Evolutionary conservation across 2,888 invertebrate species (phyloP).

Genomic region (Hartigia nigra): DNA sequence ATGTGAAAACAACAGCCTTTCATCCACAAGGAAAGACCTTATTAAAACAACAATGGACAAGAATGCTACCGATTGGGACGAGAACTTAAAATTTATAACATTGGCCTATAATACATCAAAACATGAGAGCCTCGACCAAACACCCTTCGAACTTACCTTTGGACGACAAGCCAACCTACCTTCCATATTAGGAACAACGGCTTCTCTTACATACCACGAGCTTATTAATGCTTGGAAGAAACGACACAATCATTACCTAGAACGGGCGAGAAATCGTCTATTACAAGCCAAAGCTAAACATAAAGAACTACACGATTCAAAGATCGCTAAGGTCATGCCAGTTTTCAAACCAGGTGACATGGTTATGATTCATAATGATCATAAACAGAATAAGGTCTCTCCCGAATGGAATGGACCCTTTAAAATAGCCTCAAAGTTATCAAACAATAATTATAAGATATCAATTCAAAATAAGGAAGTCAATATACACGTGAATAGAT

Average conservation of each 20-base stretch:
- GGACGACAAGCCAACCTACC: constrained; percentile 3
- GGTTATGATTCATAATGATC: not conserved
- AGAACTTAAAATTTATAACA: constrained; percentile 15
- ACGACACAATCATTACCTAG: not conserved
- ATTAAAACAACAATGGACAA: constrained; percentile 24
- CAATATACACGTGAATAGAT: not conserved
- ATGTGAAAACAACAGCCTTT: constrained; percentile 21
- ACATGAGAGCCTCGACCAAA: not conserved
- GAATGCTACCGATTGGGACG: too few species aligned
- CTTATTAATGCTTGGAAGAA: not conserved
- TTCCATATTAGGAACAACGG: not conserved
- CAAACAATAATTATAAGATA: not conserved
- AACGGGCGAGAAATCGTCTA: not conserved
- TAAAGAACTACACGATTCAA: not conserved
- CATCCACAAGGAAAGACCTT: constrained; percentile 28
- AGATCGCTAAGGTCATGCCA: not conserved
- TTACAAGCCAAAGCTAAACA: not conserved
- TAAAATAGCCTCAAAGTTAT: not conserved
- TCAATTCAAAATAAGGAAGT: not conserved
- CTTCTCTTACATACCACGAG: not conserved
- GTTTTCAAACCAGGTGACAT: not conserved
- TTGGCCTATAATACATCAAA: constrained; percentile 23
- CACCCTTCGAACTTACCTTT: constrained; percentile 5
- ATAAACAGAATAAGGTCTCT: not conserved
- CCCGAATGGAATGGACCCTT: not conserved